Evolutionary conservation across 2,888 invertebrate genomes (phyloP), one percentile per base, ranked within the genome.

Genomic region (Acanthosepion esculentum): DNA sequence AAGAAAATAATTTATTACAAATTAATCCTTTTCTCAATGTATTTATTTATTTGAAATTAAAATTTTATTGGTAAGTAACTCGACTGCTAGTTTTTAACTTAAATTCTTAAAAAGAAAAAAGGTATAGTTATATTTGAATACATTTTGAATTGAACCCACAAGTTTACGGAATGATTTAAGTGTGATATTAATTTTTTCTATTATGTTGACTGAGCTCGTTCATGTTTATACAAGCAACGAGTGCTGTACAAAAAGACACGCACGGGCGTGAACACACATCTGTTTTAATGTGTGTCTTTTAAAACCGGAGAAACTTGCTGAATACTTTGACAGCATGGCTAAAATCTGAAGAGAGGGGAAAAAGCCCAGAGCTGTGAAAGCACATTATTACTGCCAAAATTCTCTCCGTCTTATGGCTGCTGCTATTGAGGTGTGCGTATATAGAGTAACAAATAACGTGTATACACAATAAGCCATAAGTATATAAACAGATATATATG

Each of bases 261-360:
- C 78, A 78, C 78, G 23, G 78, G 33, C 78, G 78, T 78, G 78
- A 78, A 78, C n/a, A 78, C n/a, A 33, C n/a, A 33, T 92, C 20
- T 92, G 1, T 48, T 64, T 20, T 26, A 50, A 26, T 26, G 64
- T 78, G n/a, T 78, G n/a, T n/a, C n/a, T 78, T 33, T 78, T n/a
- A 78, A 78, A 78, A 78, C 78, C 78, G 78, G 78, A 33, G n/a
- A 78, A 78, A 78, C 78, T 78, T 78, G 59, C 20, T 26, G 78
- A 78, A 78, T 78, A 78, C n/a, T 78, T 78, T 78, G 78, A 78
- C 78, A 78, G 78, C 78, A 78, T 78, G 78, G 78, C n/a, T 78
- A 78, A 78, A 78, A 78, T n/a, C n/a, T n/a, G 15, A 33, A 78
- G 78, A n/a, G 78, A 15, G 78, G n/a, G 18, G 23, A 59, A 55